phyloP scores from a whole-genome alignment of 2,797 vertebrate species.

The Adelosebastes latens region DNA sequence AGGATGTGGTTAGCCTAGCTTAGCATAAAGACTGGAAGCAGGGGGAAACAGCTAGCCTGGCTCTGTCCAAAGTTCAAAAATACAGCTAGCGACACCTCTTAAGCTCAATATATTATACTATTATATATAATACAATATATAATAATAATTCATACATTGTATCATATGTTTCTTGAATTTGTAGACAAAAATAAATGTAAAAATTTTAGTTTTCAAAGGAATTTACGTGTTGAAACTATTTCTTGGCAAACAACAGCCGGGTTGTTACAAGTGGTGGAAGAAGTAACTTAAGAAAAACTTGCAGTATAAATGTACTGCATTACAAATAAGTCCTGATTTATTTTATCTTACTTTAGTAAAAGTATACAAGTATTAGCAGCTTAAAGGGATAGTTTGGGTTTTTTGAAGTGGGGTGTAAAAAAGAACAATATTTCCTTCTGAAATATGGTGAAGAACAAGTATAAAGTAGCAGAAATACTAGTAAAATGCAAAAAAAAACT shows the following conservation, averaged over 20 bases:
- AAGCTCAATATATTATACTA: neutral
- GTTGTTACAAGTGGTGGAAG: neutral
- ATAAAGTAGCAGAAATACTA: neutral
- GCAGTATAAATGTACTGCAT: neutral
- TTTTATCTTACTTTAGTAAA: neutral
- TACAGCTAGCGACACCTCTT: neutral
- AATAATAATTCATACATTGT: no score
- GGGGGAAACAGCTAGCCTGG: neutral
- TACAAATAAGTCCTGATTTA: neutral
- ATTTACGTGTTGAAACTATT: neutral
- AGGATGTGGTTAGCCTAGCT: neutral
- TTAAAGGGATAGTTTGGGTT: neutral
- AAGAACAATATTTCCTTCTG: no score
- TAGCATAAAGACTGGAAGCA: neutral
- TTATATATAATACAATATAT: no score
- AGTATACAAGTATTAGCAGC: neutral
- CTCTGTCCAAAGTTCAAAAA: neutral
- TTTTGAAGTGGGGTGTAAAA: neutral
- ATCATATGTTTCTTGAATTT: neutral
- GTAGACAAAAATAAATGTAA: neutral
- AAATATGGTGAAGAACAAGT: neutral
- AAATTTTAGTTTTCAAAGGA: neutral
- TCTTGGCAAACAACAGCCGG: neutral
- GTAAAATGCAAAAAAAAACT: neutral
- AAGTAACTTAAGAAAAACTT: neutral